Percentiles rank a stretch among this genome's conserved stretches.
Conservation (phyloP, 2,113 vertebrate species). For the Cyphomyrus plagiostoma region DNA sequence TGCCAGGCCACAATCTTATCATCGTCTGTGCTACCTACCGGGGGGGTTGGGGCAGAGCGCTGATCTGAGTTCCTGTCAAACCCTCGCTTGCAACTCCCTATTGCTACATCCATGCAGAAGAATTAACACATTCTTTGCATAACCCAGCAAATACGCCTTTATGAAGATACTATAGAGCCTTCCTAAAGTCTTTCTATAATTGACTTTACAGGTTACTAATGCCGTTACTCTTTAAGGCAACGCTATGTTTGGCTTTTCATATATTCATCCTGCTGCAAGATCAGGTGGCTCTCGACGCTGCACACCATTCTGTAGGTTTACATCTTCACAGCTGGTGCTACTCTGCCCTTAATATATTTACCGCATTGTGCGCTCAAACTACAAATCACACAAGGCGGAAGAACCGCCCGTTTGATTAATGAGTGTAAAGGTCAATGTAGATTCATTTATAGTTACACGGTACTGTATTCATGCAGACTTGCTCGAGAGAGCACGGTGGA, state of each 20-base stretch:
- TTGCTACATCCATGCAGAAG: neutral
- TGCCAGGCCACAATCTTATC: conserved; percentile 85
- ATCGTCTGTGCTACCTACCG: conserved; percentile 88
- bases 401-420: neutral
- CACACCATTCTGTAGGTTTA: neutral
- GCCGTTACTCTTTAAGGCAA: neutral
- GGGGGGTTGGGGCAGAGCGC: neutral
- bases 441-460: neutral
- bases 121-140: neutral
- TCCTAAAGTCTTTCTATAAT: neutral
- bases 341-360: neutral
- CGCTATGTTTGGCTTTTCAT: neutral
- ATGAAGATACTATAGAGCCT: neutral
- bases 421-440: neutral
- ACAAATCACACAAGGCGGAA: neutral
- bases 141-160: neutral
- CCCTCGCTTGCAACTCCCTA: neutral
- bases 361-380: neutral
- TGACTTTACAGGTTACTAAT: neutral
- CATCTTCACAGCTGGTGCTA: neutral
- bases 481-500: neutral
- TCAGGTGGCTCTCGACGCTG: neutral
- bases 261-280: neutral
- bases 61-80: neutral
- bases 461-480: neutral